Base-by-base conservation (phyloP, 2,888 invertebrate species). In the Dione juno region DNA sequence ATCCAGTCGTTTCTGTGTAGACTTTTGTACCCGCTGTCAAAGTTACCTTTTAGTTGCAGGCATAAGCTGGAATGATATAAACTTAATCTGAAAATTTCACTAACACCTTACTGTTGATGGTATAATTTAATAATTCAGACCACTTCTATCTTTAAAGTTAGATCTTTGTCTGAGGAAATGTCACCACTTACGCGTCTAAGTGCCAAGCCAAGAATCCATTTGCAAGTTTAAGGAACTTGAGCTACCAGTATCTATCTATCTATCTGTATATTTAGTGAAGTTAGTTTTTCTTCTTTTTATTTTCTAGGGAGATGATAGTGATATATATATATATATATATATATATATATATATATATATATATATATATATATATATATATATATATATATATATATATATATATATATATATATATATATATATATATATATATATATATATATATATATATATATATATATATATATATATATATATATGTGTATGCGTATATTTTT, bases 141-240 rank as follows among this genome's bases (percentile, higher is more conserved):
- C 14, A n/a, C 10, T 21, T 21, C 28, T 21, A 10, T n/a, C 45
- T 43, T n/a, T 28, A 45, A 61, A 45, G 28, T n/a, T 43, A 43
- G 28, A 43, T 45, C 59, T 14, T 57, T n/a, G n/a, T 28, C 28
- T 45, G 19, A 61, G 45, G 61, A 28, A 45, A 61, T 45, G 43
- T 61, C 45, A n/a, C 45, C 43, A 61, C 45, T 61, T 61, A 61
- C 28, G 28, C 10, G n/a, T 10, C n/a, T 43, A 59, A 61, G 61
- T 45, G 61, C 28, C 43, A 45, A 61, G 61, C 61, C 61, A 61
- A 45, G 61, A n/a, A 61, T 45, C 61, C 61, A 61, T 61, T 61
- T 61, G 61, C 28, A 43, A 45, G 61, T 59, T 43, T 59, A 14
- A 43, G 43, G 43, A 28, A 45, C 54, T 11, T 37, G 54, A 61